Conservation (phyloP, 2,888 invertebrate species). For the Drosophila peninsularis region DNA sequence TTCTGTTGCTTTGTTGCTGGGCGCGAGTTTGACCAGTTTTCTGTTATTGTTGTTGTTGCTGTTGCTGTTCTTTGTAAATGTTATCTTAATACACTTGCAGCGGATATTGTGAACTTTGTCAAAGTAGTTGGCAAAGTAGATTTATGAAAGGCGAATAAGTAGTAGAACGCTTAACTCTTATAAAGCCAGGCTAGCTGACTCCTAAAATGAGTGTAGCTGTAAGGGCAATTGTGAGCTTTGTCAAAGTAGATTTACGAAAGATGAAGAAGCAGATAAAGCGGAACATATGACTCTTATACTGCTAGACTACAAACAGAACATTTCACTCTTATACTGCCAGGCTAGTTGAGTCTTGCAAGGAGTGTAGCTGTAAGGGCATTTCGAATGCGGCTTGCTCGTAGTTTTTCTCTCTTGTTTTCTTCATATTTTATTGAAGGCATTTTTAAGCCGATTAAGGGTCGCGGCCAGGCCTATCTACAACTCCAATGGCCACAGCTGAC, state of each 20-base stretch:
- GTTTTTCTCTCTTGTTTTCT: background rate
- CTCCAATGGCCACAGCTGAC: conserved; percentile 15
- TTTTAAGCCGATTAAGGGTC: conserved; percentile 50
- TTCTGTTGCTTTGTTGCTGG: conserved; percentile 48
- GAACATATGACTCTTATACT: background rate
- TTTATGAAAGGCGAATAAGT: background rate
- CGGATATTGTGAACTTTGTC: conserved; percentile 13
- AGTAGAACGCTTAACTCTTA: background rate
- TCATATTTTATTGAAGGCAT: conserved; percentile 36
- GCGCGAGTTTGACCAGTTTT: conserved; percentile 71
- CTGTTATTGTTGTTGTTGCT: conserved; percentile 21
- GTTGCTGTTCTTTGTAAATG: conserved; percentile 26
- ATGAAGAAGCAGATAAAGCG: background rate
- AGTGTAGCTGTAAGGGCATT: conserved; percentile 16
- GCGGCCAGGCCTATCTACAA: background rate
- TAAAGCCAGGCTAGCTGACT: background rate
- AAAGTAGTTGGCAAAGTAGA: conserved; percentile 5
- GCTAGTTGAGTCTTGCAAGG: background rate
- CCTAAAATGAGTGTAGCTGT: background rate
- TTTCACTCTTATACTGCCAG: background rate
- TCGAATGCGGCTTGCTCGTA: background rate
- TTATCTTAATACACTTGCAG: conserved; percentile 27
- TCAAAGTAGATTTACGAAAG: background rate
- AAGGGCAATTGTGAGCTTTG: conserved; percentile 8
- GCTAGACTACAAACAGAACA: background rate